Percentiles rank a stretch among this genome's conserved stretches.
Conservation (phyloP, 2,797 vertebrate genomes). For the Phoxinus dragarum region DNA sequence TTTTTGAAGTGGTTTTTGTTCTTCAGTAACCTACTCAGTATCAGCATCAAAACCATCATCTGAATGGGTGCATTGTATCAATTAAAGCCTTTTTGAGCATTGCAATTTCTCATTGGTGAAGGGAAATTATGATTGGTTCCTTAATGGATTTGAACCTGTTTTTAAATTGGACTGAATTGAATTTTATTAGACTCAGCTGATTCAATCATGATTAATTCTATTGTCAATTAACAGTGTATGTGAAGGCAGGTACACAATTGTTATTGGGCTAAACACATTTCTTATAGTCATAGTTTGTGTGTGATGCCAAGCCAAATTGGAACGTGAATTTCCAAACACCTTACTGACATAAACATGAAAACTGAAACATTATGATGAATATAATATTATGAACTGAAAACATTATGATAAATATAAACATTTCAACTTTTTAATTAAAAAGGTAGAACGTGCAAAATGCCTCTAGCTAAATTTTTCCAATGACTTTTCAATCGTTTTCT, state of each 20-base stretch:
- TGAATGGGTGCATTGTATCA: neutral
- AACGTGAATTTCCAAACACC: neutral
- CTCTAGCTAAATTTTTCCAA: neutral
- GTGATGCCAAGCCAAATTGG: neutral
- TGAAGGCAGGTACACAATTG: neutral
- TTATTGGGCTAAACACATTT: neutral
- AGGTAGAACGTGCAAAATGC: neutral
- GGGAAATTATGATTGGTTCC: neutral
- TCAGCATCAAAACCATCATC: neutral
- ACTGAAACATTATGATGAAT: neutral
- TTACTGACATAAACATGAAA: neutral
- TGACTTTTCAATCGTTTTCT: neutral
- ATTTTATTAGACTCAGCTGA: neutral
- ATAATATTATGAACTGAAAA: neutral
- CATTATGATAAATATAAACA: neutral
- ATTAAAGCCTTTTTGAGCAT: neutral
- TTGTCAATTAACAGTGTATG: neutral
- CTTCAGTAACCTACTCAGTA: neutral
- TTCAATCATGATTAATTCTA: neutral
- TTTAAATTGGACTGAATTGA: neutral
- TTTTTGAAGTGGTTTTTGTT: neutral
- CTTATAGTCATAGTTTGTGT: neutral
- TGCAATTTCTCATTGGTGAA: neutral
- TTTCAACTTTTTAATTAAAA: neutral
- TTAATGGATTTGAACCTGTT: neutral